phyloP scores from a whole-genome alignment of 2,797 vertebrate species.

The Gymnothorax javanicus region DNA sequence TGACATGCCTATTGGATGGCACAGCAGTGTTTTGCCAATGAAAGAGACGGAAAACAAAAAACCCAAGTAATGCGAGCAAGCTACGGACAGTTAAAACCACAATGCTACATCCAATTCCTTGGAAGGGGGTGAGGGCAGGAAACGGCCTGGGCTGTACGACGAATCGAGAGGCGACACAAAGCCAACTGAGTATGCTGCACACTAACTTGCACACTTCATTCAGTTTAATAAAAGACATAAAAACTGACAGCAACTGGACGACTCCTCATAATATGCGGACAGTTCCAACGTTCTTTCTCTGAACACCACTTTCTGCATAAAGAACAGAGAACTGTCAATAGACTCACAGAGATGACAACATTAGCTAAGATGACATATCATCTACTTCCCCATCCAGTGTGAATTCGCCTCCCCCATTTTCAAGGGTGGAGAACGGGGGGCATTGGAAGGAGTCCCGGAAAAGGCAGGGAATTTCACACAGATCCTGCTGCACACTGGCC shows the following conservation, averaged over 20 bases:
- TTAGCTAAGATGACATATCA: constrained; percentile 9
- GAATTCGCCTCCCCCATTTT: constrained; percentile 26
- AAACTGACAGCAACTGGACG: constrained; percentile 41
- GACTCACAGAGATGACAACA: constrained; percentile 10
- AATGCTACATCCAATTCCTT: constrained; percentile 58
- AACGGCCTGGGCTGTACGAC: constrained; percentile 17
- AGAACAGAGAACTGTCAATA: neutral
- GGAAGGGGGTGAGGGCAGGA: neutral
- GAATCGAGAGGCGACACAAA: constrained; percentile 38
- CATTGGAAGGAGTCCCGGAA: constrained; percentile 38
- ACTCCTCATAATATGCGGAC: neutral
- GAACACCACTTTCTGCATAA: neutral
- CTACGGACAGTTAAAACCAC: constrained; percentile 65
- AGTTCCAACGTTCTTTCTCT: neutral
- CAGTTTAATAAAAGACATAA: constrained; percentile 58
- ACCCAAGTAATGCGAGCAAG: constrained; percentile 53
- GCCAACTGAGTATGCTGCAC: constrained; percentile 52
- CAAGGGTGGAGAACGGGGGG: constrained; percentile 23
- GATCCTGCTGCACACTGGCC: constrained; percentile 49
- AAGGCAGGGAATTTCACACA: constrained; percentile 54
- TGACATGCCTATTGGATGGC: constrained; percentile 47
- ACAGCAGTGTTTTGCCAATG: constrained; percentile 46
- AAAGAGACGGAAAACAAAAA: constrained; percentile 50
- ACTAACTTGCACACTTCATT: constrained; percentile 58
- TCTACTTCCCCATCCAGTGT: constrained; percentile 1